phyloP scores from a whole-genome alignment of 2,113 vertebrate species.

The Piaya cayana region DNA sequence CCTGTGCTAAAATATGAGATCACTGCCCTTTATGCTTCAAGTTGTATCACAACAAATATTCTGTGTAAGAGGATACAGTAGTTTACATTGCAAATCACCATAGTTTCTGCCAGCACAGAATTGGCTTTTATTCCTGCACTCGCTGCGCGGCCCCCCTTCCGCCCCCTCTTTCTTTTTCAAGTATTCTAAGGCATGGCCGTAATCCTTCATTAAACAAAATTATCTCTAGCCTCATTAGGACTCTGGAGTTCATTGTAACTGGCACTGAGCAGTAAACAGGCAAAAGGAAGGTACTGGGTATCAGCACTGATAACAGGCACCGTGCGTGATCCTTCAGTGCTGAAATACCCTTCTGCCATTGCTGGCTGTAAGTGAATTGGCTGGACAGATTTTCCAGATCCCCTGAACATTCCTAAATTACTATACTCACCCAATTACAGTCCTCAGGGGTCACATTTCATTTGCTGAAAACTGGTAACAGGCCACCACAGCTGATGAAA shows the following conservation, averaged over 20 bases:
- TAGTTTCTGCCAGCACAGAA: background rate
- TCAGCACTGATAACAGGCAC: slow-evolving; percentile 29
- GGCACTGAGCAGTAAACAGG: slow-evolving; percentile 22
- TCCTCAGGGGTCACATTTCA: slow-evolving; percentile 70
- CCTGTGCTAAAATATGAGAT: slow-evolving; percentile 15
- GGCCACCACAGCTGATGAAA: slow-evolving; percentile 69
- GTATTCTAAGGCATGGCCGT: slow-evolving; percentile 4
- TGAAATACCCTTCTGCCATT: slow-evolving; percentile 10
- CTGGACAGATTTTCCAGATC: slow-evolving; percentile 65
- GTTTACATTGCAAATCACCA: background rate
- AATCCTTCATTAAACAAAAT: slow-evolving; percentile 62
- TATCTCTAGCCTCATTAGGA: slow-evolving; percentile 53
- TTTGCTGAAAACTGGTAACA: slow-evolving; percentile 73
- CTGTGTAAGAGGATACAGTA: background rate
- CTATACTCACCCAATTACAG: slow-evolving; percentile 65
- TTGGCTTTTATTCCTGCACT: background rate
- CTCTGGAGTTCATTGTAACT: slow-evolving; percentile 52
- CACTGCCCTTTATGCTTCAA: background rate
- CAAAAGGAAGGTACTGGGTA: background rate
- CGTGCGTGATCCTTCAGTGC: background rate
- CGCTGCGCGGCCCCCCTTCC: background rate
- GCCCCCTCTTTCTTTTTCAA: background rate
- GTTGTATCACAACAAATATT: slow-evolving; percentile 24
- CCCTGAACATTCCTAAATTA: slow-evolving; percentile 65
- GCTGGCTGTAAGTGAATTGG: background rate